Base-by-base conservation (phyloP, 2,797 vertebrate species). In the Varecia variegata region DNA sequence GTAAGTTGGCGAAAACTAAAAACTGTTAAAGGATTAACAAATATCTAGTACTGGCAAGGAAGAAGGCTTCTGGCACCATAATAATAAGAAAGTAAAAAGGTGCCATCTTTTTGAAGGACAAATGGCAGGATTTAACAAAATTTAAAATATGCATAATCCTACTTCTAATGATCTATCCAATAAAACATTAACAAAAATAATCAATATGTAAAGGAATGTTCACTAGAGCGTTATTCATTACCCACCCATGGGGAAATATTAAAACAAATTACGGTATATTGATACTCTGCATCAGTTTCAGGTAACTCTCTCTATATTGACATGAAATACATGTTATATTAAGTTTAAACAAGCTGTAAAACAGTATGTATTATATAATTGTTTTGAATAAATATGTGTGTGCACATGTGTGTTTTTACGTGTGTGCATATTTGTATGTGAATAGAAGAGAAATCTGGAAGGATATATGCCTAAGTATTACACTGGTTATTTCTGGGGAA, bases 151-250 rank as follows among this genome's bases (percentile, higher is more conserved):
- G 23, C n/a, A 50, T 67, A 92, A 84, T 58, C n/a, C 71, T 84
- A 84, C 23, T 94, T 62, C n/a, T 88, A 89, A 89, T 74, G 79
- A 94, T 50, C 58, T 89, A 71, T 14, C 30, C 73, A 85, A 89
- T 7, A 45, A 83, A 83, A 56, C 67, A 74, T 23, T 85, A 88
- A 27, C 50, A 89, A 92, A 92, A 88, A 50, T 35, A 73, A 56
- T 21, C 70, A 73, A 15, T 71, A 68, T 38, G 23, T 58, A 84
- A 17, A 92, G 30, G 30, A 94, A 79, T 50, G n/a, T 56, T 85
- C 40, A 67, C 7, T 67, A 35, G 4, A 67, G 54, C 45, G 73
- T 83, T 65, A 77, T 47, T 94, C 62, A 83, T 50, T 25, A 84
- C 70, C 82, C 35, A 70, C 43, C 7, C 73, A 30, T 27, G 18